Evolutionary conservation across 2,888 invertebrate species (phyloP), one percentile per base, ranked within the genome.

Genomic region (Lasioglossum oenotherae): DNA sequence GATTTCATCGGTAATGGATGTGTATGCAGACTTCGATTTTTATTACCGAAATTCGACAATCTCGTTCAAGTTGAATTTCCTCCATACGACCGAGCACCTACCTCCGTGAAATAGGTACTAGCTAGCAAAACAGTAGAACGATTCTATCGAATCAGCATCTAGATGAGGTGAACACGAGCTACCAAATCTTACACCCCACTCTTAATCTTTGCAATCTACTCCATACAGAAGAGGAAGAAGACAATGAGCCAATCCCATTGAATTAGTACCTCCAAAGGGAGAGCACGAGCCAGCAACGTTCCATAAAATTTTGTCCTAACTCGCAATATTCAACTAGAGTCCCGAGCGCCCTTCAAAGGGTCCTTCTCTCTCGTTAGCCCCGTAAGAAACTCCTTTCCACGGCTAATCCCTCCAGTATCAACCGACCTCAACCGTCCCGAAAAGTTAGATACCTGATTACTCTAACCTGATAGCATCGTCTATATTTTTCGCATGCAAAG

Each of bases 31-130:
- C 27, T 27, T 27, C n/a, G 4, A 14, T 60, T 4, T 60, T 60
- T 27, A 60, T 27, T 4, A 4, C 27, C 60, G 60, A 12, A 27
- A 60, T 27, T 4, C 14, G 27, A 4, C 60, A 3, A 12, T 14
- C n/a, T 23, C 49, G 14, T 44, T 44, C 14, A 41, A 10, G 41
- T 10, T 41, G 10, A 41, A 41, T 10, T 41, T 41, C 41, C 41
- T 41, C 41, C 2, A 41, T 41, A 41, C 10, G 0, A 10, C 0
- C 10, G 10, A n/a, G 41, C 0, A 41, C 0, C 41, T 0, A 41
- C 0, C 41, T 41, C 8, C 46, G 16, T 19, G 10, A 49, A 49
- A 49, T 19, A 5, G 49, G 4, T 19, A 49, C 49, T 49, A 49
- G 1, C 49, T 49, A 19, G 16, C 46, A 16, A 19, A 1, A 49